Percentiles rank a stretch among this genome's conserved stretches.
Evolutionary conservation across 1,140 invertebrate genomes (phyloP).

Genomic region (Tigriopus japonicus): DNA sequence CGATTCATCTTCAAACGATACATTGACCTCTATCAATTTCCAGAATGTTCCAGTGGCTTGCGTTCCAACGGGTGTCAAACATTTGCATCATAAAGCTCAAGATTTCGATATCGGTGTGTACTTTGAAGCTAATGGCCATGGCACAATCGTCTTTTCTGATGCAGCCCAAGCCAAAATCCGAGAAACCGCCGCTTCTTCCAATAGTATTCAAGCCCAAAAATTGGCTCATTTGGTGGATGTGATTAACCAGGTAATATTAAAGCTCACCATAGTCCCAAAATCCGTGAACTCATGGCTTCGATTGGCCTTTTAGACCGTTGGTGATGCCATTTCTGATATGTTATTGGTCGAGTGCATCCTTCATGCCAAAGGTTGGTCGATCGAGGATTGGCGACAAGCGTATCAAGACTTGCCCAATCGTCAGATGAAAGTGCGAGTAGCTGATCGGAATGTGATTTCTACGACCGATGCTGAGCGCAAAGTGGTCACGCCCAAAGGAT

Average conservation of each 20-base stretch:
- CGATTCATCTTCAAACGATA: background rate
- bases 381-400: conserved; percentile 51
- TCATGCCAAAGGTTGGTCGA: conserved; percentile 51
- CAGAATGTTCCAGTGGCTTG: conserved; percentile 70
- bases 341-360: conserved; percentile 81
- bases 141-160: conserved; percentile 65
- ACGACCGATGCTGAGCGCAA: conserved; percentile 68
- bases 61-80: conserved; percentile 84
- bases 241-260: conserved; percentile 48
- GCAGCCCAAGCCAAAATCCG: conserved; percentile 26
- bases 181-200: background rate
- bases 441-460: conserved; percentile 59
- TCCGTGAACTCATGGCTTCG: too few relatives aligned
- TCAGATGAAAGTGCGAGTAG: conserved; percentile 49
- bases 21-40: too few relatives aligned
- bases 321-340: conserved; percentile 91
- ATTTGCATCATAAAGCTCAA: conserved; percentile 77
- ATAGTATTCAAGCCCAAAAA: conserved; percentile 31
- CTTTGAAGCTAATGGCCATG: conserved; percentile 99
- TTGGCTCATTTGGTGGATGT: conserved; percentile 52
- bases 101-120: conserved; percentile 91
- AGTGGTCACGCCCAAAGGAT: conserved; percentile 51
- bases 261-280: too few relatives aligned
- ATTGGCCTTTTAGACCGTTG: conserved; percentile 41
- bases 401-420: conserved; percentile 74